A percentile compares a stretch with the other conserved stretches of the same genome.
phyloP scores from a whole-genome alignment of 1,140 invertebrate species.

The Aphelinus atriplicis region DNA sequence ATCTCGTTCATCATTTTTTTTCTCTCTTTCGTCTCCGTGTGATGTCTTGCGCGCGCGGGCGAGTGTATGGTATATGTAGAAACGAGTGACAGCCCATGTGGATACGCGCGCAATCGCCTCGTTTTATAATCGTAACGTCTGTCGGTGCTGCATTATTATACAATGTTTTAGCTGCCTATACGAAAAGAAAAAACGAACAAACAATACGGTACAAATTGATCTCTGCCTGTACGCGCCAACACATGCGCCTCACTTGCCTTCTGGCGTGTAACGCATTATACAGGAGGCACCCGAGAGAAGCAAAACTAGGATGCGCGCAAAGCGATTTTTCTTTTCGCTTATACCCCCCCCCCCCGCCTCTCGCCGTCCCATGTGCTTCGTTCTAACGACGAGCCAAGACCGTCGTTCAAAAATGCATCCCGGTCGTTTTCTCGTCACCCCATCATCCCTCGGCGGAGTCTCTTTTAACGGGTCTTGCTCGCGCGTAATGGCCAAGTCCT shows the following conservation, averaged over 20 bases:
- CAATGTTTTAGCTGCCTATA: slow-evolving; percentile 55
- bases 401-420: slow-evolving; percentile 35
- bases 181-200: slow-evolving; percentile 47
- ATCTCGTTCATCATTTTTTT: neutral
- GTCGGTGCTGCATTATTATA: slow-evolving; percentile 29
- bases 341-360: neutral
- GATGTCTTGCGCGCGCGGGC: neutral
- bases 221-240: slow-evolving; percentile 17
- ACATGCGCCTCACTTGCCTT: slow-evolving; percentile 23
- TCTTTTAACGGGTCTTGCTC: neutral
- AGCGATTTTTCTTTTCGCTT: neutral
- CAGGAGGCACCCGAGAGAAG: slow-evolving; percentile 21
- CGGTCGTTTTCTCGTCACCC: neutral
- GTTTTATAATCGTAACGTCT: neutral
- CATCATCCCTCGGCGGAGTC: neutral
- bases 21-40: neutral
- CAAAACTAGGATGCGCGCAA: slow-evolving; percentile 16
- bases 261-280: slow-evolving; percentile 27
- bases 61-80: neutral
- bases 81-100: too few species aligned
- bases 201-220: slow-evolving; percentile 53
- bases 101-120: too few species aligned
- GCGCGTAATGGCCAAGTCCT: neutral
- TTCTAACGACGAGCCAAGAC: neutral
- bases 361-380: too few species aligned